Evolutionary conservation across 2,797 vertebrate species (phyloP), one percentile per base, ranked within the genome.

Genomic region (Cynodonichthys magdalenae): DNA sequence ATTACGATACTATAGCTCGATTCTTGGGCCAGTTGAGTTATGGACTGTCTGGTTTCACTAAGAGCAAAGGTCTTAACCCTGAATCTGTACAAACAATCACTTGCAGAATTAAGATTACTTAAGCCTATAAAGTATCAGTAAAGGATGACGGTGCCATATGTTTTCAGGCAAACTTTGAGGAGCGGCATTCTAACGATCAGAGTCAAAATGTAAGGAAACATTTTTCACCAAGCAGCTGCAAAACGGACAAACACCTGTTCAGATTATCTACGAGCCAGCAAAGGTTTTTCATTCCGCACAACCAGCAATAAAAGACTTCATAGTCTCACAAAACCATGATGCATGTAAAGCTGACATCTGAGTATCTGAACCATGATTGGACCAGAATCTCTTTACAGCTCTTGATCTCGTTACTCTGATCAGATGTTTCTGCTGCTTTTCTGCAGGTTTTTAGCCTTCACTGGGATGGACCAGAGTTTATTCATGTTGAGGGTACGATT

Each of bases 231-330:
- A 46, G 48, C 89, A 89, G 86, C 87, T 92, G 85, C 69, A 59
- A 87, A 92, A 79, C 89, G 90, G 89, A 82, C 82, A 87, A 87
- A 83, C 89, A 91, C 88, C 90, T 92, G 91, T 72, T 89, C 74
- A 75, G 80, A 75, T 86, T 69, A 71, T 85, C 81, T 55, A 5
- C 12, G 27, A 63, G 83, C 62, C 81, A 74, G 78, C 61, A 0
- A 56, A 69, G 71, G 56, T 47, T 70, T 81, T 87, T 86, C 79
- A 71, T 49, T 75, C 72, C 71, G 73, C 80, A 73, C 75, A 84
- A 87, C 88, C 59, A 74, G 85, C 84, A 85, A 87, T 88, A 87
- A 88, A 85, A 74, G 72, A 72, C 71, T 82, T 87, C 74, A 78
- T 74, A 20, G 71, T 76, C 78, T 71, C 20, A 19, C 81, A 78